Evolutionary conservation across 2,888 invertebrate species (phyloP).

Genomic region (Polydesmus complanatus): DNA sequence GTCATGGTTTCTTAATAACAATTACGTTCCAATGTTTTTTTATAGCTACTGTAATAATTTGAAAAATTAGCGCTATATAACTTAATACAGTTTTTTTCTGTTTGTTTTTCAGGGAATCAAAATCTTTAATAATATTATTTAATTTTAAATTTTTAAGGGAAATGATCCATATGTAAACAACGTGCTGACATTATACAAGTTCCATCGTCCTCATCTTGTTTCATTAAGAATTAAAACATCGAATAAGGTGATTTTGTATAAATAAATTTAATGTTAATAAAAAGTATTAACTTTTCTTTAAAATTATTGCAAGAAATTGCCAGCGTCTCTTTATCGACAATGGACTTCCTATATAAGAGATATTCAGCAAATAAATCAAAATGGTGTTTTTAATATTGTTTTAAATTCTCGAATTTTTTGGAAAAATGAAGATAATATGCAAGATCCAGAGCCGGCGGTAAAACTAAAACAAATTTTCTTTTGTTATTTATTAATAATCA

Average conservation of each 20-base stretch:
- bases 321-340: neutral
- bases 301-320: neutral
- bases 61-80: too few relatives aligned
- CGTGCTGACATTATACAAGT: neutral
- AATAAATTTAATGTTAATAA: too few relatives aligned
- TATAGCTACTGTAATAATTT: too few relatives aligned
- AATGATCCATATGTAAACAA: neutral
- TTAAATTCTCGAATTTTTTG: neutral
- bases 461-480: too few relatives aligned
- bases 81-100: too few relatives aligned
- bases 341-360: neutral
- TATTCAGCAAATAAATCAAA: neutral
- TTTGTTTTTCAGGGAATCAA: too few relatives aligned
- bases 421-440: neutral
- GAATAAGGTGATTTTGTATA: neutral
- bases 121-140: too few relatives aligned
- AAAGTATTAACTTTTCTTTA: neutral
- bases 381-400: neutral
- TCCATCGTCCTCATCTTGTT: neutral
- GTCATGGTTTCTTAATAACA: too few relatives aligned
- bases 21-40: too few relatives aligned
- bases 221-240: neutral
- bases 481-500: too few relatives aligned
- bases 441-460: neutral
- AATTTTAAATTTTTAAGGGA: too few relatives aligned